Conservation (phyloP, 2,113 vertebrate species). For the Entelurus aequoreus region DNA sequence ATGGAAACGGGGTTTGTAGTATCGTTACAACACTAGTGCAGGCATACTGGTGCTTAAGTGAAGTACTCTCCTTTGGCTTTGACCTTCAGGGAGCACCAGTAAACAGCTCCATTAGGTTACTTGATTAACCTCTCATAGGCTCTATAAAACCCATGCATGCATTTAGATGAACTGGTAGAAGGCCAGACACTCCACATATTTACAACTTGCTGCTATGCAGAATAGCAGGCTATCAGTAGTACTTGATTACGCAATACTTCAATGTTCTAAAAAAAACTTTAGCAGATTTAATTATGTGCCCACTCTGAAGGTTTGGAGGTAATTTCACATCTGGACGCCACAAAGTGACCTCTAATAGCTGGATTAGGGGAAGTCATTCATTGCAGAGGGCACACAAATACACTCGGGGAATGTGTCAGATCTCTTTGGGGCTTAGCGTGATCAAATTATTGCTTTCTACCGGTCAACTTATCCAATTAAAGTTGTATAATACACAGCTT, state of each 20-base stretch:
- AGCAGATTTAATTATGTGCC: slow-evolving; percentile 33
- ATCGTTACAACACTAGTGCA: neutral
- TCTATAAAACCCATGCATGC: slow-evolving; percentile 45
- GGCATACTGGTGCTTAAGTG: slow-evolving; percentile 7
- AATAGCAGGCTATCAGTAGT: slow-evolving; percentile 2
- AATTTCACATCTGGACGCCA: slow-evolving; percentile 29
- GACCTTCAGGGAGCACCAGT: slow-evolving; percentile 56
- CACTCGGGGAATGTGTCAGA: slow-evolving; percentile 45
- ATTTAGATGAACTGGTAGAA: slow-evolving; percentile 2
- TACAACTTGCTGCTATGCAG: neutral
- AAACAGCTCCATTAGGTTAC: slow-evolving; percentile 64
- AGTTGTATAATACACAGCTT: slow-evolving; percentile 53
- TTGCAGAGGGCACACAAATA: slow-evolving; percentile 46
- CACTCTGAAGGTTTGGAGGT: slow-evolving; percentile 28
- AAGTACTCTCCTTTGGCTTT: neutral
- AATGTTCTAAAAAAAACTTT: slow-evolving; percentile 21
- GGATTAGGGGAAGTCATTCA: slow-evolving; percentile 47
- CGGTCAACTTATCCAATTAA: slow-evolving; percentile 63
- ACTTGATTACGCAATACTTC: slow-evolving; percentile 11
- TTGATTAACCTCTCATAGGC: slow-evolving; percentile 60
- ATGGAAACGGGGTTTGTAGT: too few relatives aligned
- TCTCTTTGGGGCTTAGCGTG: slow-evolving; percentile 54
- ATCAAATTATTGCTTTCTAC: slow-evolving; percentile 66
- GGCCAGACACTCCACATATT: slow-evolving; percentile 1
- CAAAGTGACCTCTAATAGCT: slow-evolving; percentile 55